Evolutionary conservation across 1,140 invertebrate genomes (phyloP).

Genomic region (Mesaphorura yosii): DNA sequence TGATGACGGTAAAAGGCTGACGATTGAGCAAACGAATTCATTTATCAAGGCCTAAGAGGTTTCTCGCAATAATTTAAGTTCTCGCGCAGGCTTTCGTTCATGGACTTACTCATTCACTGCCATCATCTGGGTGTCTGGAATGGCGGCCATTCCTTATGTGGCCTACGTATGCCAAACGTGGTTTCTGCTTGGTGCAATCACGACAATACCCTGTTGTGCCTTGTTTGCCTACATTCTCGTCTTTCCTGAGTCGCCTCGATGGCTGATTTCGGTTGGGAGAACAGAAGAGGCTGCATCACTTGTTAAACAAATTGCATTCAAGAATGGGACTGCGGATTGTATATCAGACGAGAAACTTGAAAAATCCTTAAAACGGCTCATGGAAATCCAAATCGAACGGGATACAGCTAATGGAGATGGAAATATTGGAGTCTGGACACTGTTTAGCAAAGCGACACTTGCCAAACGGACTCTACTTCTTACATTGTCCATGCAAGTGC

Average conservation of each 20-base stretch:
- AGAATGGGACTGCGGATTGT: slow-evolving; percentile 12
- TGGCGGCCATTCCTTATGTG: slow-evolving; percentile 11
- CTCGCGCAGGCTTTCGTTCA: slow-evolving; percentile 18
- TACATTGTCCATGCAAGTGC: slow-evolving; percentile 17
- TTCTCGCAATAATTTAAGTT: background rate
- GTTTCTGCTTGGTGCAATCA: slow-evolving; percentile 18
- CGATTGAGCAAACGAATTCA: too few relatives aligned
- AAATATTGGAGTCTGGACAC: slow-evolving; percentile 30
- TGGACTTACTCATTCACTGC: slow-evolving; percentile 18
- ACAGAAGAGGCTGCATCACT: slow-evolving; percentile 40
- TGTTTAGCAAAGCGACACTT: background rate
- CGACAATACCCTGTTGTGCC: slow-evolving; percentile 4
- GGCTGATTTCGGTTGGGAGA: slow-evolving; percentile 40
- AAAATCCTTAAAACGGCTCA: background rate
- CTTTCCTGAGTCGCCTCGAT: slow-evolving; percentile 42
- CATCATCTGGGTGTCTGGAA: slow-evolving; percentile 18
- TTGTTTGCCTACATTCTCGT: slow-evolving; percentile 23
- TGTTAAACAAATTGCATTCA: slow-evolving; percentile 26
- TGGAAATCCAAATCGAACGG: background rate
- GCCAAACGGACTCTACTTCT: slow-evolving; percentile 13
- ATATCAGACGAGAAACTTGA: slow-evolving; percentile 2
- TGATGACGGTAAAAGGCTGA: slow-evolving; percentile 17
- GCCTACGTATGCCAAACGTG: slow-evolving; percentile 12
- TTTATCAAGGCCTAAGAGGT: background rate
- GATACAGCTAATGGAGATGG: slow-evolving; percentile 30